Evolutionary conservation across 1,140 invertebrate species (phyloP), one percentile per base, ranked within the genome.

Genomic region (Hirudo medicinalis): DNA sequence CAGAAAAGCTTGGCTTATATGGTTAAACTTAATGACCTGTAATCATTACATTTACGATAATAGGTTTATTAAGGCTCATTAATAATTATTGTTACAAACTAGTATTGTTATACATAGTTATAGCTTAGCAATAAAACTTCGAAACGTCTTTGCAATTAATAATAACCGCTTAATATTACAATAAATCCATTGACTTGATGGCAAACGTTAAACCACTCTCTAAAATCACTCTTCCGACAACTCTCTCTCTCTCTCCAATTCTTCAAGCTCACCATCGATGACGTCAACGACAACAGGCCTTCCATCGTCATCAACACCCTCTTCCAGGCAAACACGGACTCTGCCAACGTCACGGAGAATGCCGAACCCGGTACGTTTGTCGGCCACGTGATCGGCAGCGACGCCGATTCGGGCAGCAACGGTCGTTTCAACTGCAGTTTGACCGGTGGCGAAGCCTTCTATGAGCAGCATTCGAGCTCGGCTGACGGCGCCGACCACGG

Each of bases 391-490:
- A 73, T 72, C 6, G 81, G 81, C 9, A 76, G 73, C n/a, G 81
- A 82, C 72, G 69, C 75, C 27, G 81, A 82, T 67, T 76, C 76
- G 76, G 83, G 82, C 20, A 73, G 75, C 8, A 78, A 78, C 72
- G 71, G 67, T 22, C 40, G 32, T 6, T 70, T 70, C 53, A 53
- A 55, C 53, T 70, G 69, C 53, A 53, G 54, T 17, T 11, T 70
- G 9, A 63, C 22, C 9, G 57, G 57, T 20, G 57, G 57, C 6
- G 57, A 63, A 13, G 57, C 57, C 57, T 22, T 25, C 11, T 25
- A 63, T 11, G 57, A 63, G 3, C 22, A 63, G 57, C 43, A 49
- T 13, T 49, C 43, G 43, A 49, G 2, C 22, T 22, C 22, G 11
- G 57, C 11, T n/a, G 69, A 70, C 53, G 54, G 53, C 2, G 17